Conservation (phyloP, 1,140 invertebrate species). For the Rhagoletis zephyria region DNA sequence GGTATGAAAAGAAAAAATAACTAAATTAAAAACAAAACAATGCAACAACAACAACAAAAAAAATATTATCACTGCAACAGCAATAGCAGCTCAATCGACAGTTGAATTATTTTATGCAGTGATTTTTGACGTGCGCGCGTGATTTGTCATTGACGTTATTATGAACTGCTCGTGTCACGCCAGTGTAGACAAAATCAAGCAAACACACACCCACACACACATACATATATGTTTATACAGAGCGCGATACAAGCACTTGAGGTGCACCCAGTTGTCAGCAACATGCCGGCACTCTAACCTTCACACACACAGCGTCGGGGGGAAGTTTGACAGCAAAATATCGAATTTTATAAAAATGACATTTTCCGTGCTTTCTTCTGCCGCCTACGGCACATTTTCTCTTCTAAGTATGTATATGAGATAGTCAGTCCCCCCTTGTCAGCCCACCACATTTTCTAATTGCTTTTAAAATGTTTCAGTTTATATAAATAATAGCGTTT, state of each 20-base stretch:
- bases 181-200: neutral
- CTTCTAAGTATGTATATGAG: neutral
- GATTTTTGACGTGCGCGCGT: constrained; percentile 72
- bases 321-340: constrained; percentile 46
- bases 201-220: no score
- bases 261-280: constrained; percentile 8
- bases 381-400: neutral
- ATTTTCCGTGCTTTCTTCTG: neutral
- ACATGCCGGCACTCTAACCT: constrained; percentile 4
- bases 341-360: constrained; percentile 49
- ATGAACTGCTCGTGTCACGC: constrained; percentile 57
- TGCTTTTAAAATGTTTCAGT: constrained; percentile 72
- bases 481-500: constrained; percentile 73
- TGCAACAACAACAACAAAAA: neutral
- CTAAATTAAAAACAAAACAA: constrained; percentile 39
- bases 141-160: constrained; percentile 73
- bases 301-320: neutral
- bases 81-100: constrained; percentile 61
- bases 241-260: neutral
- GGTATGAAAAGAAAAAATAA: neutral
- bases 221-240: no score
- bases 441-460: constrained; percentile 70
- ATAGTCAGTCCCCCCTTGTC: neutral
- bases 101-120: constrained; percentile 69
- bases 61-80: neutral